These are phyloP conservation scores for Parasteatoda tepidariorum DNA, from an alignment of 1,140 invertebrate species.

Conservation along the genomic window DNA sequence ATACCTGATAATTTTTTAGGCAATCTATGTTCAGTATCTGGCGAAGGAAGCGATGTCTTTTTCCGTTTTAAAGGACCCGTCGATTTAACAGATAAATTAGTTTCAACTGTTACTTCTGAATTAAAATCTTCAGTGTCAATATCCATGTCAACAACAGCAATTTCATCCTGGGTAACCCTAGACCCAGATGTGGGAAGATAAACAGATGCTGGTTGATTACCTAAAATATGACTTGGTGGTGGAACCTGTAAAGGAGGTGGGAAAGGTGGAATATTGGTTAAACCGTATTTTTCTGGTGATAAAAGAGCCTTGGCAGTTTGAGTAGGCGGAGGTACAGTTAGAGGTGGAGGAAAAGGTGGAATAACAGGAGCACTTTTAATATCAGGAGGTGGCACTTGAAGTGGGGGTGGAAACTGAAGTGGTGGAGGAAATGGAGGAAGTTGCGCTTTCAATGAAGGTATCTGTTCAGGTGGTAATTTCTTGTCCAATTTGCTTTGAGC, in stretches of 20 bases:
- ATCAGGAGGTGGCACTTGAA: slow-evolving; percentile 5
- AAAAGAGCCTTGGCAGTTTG: neutral
- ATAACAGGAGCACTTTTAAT: neutral
- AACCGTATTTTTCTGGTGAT: too few relatives aligned
- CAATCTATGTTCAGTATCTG: too few relatives aligned
- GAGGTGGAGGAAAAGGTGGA: neutral
- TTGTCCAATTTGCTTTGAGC: neutral
- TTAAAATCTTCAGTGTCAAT: neutral
- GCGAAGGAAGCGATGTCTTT: too few relatives aligned
- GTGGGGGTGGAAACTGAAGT: neutral
- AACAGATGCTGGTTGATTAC: neutral
- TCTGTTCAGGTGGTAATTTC: neutral
- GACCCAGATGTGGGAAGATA: neutral
- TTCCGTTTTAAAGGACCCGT: too few relatives aligned
- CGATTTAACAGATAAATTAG: too few relatives aligned
- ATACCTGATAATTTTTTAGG: too few relatives aligned
- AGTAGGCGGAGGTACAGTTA: neutral
- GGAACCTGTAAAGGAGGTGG: neutral
- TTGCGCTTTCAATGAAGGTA: neutral
- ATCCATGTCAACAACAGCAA: slow-evolving; percentile 22
- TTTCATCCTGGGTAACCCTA: neutral
- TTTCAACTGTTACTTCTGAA: too few relatives aligned
- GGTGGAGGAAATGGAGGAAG: neutral
- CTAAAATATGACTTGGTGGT: neutral
- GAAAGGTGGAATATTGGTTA: neutral